phyloP scores from a whole-genome alignment of 2,113 vertebrate genomes.

The Gobio gobio region DNA sequence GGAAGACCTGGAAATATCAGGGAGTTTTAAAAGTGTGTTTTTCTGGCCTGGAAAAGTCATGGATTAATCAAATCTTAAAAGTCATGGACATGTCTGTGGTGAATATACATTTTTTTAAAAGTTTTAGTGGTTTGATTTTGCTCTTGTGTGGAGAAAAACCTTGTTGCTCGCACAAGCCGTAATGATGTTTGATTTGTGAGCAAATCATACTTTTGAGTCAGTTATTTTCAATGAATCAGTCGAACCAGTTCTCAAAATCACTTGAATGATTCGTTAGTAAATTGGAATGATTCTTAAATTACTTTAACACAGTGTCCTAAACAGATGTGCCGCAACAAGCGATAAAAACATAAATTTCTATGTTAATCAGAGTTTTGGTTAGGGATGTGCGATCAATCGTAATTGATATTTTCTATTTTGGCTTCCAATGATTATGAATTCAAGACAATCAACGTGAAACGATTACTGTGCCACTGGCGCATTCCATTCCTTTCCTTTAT shows the following conservation, averaged over 20 bases:
- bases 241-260: background rate
- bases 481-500: no score
- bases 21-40: conserved; percentile 7
- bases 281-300: background rate
- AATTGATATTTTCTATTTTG: no score
- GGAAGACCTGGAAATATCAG: conserved; percentile 21
- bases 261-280: background rate
- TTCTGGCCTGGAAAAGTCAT: background rate
- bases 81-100: background rate
- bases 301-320: background rate
- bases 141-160: background rate
- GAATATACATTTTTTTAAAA: background rate
- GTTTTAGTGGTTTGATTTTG: background rate
- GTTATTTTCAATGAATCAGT: no score
- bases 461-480: no score
- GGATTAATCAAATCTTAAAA: conserved; percentile 11
- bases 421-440: no score
- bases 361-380: no score
- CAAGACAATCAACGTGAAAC: no score
- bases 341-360: no score
- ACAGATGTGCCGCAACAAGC: no score
- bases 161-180: background rate
- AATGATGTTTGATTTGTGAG: background rate
- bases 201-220: background rate
- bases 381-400: no score